Conservation (phyloP, 2,113 vertebrate genomes). For the Rhea americana region DNA sequence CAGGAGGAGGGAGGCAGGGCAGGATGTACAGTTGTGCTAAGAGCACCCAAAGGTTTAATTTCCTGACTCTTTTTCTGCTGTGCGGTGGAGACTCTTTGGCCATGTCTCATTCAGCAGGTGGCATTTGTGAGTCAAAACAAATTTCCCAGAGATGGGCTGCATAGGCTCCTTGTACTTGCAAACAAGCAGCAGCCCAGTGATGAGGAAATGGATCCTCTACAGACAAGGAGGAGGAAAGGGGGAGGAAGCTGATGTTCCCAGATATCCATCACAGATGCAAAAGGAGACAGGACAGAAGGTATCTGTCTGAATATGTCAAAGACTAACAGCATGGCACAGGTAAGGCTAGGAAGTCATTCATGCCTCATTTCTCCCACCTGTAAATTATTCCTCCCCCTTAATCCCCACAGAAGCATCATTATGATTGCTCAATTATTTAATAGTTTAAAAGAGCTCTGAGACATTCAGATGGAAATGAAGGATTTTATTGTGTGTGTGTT, state of each 20-base stretch:
- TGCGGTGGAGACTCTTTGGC: neutral
- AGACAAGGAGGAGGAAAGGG: neutral
- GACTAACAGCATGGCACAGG: slow-evolving; percentile 37
- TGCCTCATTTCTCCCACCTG: slow-evolving; percentile 67
- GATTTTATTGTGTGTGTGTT: neutral
- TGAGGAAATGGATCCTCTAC: neutral
- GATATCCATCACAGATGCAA: slow-evolving; percentile 2
- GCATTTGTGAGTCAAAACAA: neutral
- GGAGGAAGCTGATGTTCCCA: neutral
- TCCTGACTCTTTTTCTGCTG: neutral
- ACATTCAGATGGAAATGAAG: neutral
- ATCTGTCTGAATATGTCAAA: slow-evolving; percentile 59
- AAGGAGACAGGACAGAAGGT: slow-evolving; percentile 57
- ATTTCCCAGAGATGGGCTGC: neutral
- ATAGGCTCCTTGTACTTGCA: neutral
- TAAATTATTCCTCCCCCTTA: slow-evolving; percentile 54
- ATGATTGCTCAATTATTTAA: slow-evolving; percentile 63
- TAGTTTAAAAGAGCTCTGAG: slow-evolving; percentile 42
- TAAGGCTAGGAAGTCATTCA: slow-evolving; percentile 61
- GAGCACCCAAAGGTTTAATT: neutral
- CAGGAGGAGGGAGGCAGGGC: neutral
- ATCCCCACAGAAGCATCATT: slow-evolving; percentile 33
- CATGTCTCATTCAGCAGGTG: neutral
- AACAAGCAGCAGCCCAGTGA: neutral
- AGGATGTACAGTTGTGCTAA: neutral